Evolutionary conservation across 2,113 vertebrate genomes (phyloP).

Genomic region (Pollimyrus isidori): DNA sequence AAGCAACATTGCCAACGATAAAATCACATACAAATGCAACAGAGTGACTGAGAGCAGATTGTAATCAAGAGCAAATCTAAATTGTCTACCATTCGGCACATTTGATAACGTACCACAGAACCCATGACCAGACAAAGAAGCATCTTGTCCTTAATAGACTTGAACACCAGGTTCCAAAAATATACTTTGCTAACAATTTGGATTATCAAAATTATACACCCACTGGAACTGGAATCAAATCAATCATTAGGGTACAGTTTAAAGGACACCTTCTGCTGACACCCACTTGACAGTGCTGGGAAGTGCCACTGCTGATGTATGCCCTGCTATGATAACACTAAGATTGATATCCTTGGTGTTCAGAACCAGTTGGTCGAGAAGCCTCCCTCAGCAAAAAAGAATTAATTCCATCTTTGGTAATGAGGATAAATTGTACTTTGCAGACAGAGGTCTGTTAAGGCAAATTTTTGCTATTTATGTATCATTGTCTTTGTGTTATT

Average conservation of each 20-base stretch:
- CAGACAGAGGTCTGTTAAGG: neutral
- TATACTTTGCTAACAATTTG: neutral
- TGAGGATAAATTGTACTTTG: neutral
- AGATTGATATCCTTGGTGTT: neutral
- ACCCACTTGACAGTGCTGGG: neutral
- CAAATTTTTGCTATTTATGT: neutral
- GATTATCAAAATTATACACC: neutral
- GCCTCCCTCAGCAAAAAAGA: neutral
- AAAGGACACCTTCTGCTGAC: neutral
- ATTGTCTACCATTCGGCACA: neutral
- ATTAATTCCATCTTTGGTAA: neutral
- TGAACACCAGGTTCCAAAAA: neutral
- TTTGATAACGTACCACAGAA: neutral
- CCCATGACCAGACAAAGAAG: neutral
- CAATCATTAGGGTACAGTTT: neutral
- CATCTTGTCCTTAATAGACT: neutral
- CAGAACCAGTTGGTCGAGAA: neutral
- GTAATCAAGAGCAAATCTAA: neutral
- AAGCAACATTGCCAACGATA: neutral
- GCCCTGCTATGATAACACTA: neutral
- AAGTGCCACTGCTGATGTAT: neutral
- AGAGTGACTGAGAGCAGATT: slow-evolving; percentile 4
- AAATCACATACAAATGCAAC: neutral
- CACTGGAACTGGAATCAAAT: neutral
- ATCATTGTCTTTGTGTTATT: neutral